Conservation (phyloP, 2,113 vertebrate species). For the Arenaria interpres region DNA sequence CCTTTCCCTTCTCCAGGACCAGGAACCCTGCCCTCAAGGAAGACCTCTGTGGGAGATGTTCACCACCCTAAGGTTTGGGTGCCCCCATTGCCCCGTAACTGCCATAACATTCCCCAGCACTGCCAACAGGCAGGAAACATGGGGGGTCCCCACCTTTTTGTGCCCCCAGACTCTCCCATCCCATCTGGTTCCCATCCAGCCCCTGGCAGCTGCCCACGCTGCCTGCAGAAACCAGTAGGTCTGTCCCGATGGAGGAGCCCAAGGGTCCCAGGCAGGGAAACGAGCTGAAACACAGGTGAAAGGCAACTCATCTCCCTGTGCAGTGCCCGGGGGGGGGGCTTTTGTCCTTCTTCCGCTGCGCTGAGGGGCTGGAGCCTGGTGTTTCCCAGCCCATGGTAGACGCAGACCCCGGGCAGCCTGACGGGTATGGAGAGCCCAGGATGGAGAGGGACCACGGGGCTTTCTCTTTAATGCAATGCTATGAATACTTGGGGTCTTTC, state of each 20-base stretch:
- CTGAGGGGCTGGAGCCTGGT: fast-evolving
- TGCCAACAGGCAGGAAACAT: fast-evolving
- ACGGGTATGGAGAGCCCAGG: neutral
- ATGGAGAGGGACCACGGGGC: slow-evolving; percentile 5
- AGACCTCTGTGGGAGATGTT: neutral
- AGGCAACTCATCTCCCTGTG: neutral
- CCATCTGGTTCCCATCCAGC: fast-evolving
- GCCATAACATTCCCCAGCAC: neutral
- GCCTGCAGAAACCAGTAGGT: neutral
- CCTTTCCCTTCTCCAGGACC: neutral
- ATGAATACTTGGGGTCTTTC: slow-evolving; percentile 80
- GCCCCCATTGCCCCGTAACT: neutral
- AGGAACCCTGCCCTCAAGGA: neutral
- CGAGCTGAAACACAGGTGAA: neutral
- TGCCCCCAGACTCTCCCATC: neutral
- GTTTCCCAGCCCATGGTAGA: neutral
- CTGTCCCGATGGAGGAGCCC: neutral
- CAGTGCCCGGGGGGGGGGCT: neutral
- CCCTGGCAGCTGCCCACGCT: neutral
- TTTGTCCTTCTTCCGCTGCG: fast-evolving
- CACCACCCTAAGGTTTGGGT: fast-evolving
- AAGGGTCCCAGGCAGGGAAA: neutral
- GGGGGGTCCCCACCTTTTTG: neutral
- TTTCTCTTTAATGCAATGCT: slow-evolving; percentile 82
- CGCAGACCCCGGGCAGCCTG: neutral